These are phyloP conservation scores for Pollimyrus isidori DNA, from an alignment of 2,113 vertebrate genomes.

Conservation along the genomic window DNA sequence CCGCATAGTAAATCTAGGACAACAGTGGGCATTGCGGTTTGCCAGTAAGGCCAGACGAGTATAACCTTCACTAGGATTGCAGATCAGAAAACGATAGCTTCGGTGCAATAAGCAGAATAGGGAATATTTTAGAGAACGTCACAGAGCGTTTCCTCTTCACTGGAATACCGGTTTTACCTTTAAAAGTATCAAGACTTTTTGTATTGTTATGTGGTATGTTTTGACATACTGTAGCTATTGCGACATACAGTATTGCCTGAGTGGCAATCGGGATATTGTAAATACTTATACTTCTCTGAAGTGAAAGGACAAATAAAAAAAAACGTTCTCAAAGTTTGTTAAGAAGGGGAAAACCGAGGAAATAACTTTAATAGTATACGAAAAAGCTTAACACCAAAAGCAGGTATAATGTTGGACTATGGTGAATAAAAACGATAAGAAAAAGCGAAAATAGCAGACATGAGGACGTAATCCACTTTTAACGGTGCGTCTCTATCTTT, in stretches of 20 bases:
- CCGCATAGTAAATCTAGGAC: constrained; percentile 2
- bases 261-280: not conserved
- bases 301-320: not conserved
- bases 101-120: not conserved
- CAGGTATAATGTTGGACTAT: not conserved
- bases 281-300: not conserved
- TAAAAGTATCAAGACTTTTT: not conserved
- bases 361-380: not conserved
- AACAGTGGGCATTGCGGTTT: not conserved
- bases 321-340: not conserved
- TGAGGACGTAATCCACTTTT: not conserved
- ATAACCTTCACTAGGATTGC: not conserved
- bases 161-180: not conserved
- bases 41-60: not conserved
- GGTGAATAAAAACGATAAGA: not conserved
- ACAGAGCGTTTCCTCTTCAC: not conserved
- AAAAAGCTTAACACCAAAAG: not conserved
- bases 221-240: not conserved
- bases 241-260: not conserved
- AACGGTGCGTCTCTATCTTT: not conserved
- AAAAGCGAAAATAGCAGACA: not conserved
- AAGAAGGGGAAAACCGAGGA: not conserved
- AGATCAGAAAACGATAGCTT: not conserved
- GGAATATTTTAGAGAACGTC: not conserved
- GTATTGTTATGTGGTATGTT: not conserved